These are phyloP conservation scores for Xerus rutilus DNA, from an alignment of 2,797 vertebrate genomes.

Conservation along the genomic window DNA sequence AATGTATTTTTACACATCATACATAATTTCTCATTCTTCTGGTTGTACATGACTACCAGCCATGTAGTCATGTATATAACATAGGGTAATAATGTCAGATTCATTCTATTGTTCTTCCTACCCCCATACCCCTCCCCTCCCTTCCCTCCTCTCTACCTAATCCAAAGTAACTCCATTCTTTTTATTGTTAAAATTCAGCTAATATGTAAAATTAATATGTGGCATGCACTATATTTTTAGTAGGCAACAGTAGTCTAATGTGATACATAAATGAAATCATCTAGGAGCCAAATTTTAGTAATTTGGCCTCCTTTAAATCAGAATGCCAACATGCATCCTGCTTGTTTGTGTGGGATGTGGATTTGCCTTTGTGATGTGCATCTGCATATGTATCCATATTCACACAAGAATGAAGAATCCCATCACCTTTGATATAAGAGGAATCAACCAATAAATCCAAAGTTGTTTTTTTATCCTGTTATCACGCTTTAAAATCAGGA, in stretches of 20 bases:
- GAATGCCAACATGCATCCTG: neutral
- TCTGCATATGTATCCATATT: slow-evolving; percentile 7
- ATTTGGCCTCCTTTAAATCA: slow-evolving; percentile 52
- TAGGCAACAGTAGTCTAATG: neutral
- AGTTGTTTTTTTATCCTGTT: neutral
- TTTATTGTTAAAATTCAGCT: neutral
- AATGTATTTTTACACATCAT: too few species aligned
- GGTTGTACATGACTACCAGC: too few species aligned
- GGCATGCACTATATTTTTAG: slow-evolving; percentile 33
- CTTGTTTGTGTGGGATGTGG: neutral
- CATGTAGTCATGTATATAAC: too few species aligned
- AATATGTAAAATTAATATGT: neutral
- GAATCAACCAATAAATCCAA: slow-evolving; percentile 53
- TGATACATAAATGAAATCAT: neutral
- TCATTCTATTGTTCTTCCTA: too few species aligned
- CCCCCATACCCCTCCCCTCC: neutral
- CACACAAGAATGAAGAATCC: neutral
- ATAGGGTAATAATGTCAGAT: too few species aligned
- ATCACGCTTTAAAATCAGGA: neutral
- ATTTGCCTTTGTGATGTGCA: neutral
- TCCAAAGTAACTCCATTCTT: too few species aligned
- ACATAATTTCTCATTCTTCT: too few species aligned
- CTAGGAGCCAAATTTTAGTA: slow-evolving; percentile 52
- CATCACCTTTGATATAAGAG: slow-evolving; percentile 45
- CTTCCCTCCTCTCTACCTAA: neutral